Percentiles rank a stretch among this genome's conserved stretches.
phyloP scores from a whole-genome alignment of 2,113 vertebrate genomes.

The Chelonoidis abingdonii region DNA sequence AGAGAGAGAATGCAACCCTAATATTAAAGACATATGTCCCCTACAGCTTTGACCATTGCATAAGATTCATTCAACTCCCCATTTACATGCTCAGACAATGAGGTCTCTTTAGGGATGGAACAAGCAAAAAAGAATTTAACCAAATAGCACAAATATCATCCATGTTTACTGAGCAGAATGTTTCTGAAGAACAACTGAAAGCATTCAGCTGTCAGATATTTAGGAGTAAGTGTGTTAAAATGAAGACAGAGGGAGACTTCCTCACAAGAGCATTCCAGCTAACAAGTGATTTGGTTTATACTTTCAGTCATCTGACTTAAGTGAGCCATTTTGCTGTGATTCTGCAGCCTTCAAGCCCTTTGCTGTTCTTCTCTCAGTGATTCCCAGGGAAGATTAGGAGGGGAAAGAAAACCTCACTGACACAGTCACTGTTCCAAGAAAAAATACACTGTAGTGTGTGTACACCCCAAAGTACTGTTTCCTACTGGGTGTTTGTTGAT shows the following conservation, averaged over 20 bases:
- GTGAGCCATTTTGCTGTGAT: background rate
- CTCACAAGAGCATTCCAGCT: background rate
- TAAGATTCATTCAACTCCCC: background rate
- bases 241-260: background rate
- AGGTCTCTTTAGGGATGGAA: background rate
- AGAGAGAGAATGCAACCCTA: background rate
- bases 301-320: background rate
- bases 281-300: background rate
- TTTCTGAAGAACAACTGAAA: background rate
- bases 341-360: background rate
- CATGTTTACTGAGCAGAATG: background rate
- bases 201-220: background rate
- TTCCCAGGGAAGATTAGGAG: background rate
- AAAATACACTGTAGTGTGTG: background rate
- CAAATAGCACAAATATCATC: background rate
- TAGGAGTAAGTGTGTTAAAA: background rate
- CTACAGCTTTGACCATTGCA: background rate
- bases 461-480: background rate
- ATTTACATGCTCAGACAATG: background rate
- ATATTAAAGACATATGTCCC: background rate
- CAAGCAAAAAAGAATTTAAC: background rate
- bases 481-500: background rate
- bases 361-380: background rate
- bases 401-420: background rate
- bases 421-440: background rate